Base-by-base conservation (phyloP, 2,888 invertebrate species). In the Busseola fusca region DNA sequence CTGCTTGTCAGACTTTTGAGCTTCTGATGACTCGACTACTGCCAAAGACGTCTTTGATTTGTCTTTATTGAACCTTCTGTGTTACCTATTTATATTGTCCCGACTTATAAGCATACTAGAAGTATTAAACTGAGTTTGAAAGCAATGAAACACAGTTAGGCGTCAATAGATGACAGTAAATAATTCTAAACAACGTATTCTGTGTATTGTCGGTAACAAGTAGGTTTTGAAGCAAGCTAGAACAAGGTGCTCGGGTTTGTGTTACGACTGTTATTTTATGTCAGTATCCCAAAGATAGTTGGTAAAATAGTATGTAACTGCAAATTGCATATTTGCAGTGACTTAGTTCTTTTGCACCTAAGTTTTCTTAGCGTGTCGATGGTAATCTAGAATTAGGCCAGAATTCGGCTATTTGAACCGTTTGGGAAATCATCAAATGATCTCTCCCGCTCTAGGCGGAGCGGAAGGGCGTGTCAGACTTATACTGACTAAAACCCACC, bases 111-210 rank as follows among this genome's bases (percentile, higher is more conserved):
- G 12, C 30, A 65, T 16, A 71, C 50, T 42, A 37, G 37, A 81
- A 54, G 54, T 76, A 58, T 50, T 69, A 66, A 70, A 40, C 45
- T 56, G 14, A 16, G 52, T 42, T 70, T 60, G 42, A 27, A 54
- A 56, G 65, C 62, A 34, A 57, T 58, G 50, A 50, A 64, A 59
- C 63, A 78, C 78, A 64, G 81, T 81, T 71, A 77, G 40, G 16
- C 50, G 63, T 62, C 72, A 67, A 76, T 77, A 79, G 62, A 66
- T 62, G 76, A 69, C 77, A 65, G 48, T 30, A 54, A 30, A 63
- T 58, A 50, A 66, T 52, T 27, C 18, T 30, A 3, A 63, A 50
- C 27, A 54, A 40, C 30, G 71, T 76, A 25, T 52, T 66, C 45
- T 48, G 27, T 42, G 62, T 50, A 30, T 25, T 63, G 69, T 54